Percentiles rank a stretch among this genome's conserved stretches.
These are phyloP conservation scores for Heteractis magnifica DNA, from an alignment of 92 coral and sea anemone genomes.

Conservation along the genomic window DNA sequence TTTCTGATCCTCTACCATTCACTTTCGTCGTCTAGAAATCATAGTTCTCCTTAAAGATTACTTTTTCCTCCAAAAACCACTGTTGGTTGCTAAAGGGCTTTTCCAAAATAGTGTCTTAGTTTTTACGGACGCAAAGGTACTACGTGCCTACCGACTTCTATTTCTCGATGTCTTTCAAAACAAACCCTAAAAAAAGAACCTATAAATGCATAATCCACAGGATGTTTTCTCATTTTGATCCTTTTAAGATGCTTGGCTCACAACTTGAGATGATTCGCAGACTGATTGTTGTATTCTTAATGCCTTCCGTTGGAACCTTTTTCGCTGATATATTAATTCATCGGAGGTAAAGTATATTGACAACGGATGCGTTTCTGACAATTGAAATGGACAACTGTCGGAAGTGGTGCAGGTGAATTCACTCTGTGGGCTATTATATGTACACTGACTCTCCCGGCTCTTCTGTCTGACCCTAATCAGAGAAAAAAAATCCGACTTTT, in stretches of 20 bases:
- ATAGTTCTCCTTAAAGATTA: background rate
- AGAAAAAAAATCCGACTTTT: slow-evolving; percentile 42
- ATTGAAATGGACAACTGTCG: slow-evolving; percentile 51
- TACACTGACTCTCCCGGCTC: slow-evolving; percentile 49
- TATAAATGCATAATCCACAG: slow-evolving; percentile 33
- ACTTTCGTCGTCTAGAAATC: background rate
- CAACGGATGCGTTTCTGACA: slow-evolving; percentile 42
- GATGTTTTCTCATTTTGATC: slow-evolving; percentile 41
- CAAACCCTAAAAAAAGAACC: slow-evolving; percentile 16
- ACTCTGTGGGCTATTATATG: slow-evolving; percentile 48
- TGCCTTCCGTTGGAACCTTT: slow-evolving; percentile 51
- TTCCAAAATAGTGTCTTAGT: background rate
- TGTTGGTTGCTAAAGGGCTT: background rate
- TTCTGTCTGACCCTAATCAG: slow-evolving; percentile 59
- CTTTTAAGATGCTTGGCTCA: slow-evolving; percentile 45
- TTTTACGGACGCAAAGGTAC: background rate
- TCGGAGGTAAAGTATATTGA: slow-evolving; percentile 47
- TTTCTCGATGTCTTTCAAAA: slow-evolving; percentile 12
- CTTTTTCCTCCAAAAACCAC: background rate
- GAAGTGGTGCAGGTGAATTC: slow-evolving; percentile 72
- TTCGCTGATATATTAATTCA: slow-evolving; percentile 44
- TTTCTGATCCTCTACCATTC: background rate
- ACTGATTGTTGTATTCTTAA: slow-evolving; percentile 38
- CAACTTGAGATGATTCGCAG: slow-evolving; percentile 36
- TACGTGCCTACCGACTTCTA: slow-evolving; percentile 9